Base-by-base conservation (phyloP, 2,888 invertebrate genomes). In the Ophion slaviceki region DNA sequence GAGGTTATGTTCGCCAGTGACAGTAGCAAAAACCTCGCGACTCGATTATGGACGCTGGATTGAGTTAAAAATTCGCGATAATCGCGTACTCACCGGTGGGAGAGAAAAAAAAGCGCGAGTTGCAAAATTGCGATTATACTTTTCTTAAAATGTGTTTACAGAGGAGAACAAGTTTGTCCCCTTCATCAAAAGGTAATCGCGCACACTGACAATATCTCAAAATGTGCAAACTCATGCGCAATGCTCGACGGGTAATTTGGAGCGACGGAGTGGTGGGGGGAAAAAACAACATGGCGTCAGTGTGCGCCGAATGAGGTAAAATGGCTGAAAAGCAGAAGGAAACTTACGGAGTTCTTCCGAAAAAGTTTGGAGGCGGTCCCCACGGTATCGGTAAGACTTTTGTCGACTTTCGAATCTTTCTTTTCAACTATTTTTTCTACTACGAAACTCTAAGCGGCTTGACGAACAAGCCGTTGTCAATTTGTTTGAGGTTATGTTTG, bases 321-420 rank as follows among this genome's bases (percentile, higher is more conserved):
- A 89, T 87, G 88, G 77, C 79, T 10, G 80, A 82, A 36, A 70
- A 86, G 11, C 1, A 68, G 32, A 80, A 86, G 7, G 61, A 59
- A 10, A 66, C 53, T 40, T 85, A 87, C 64, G 57, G 84, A 6
- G 95, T 95, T 70, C 92, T 95, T 81, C 91, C 95, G 4, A 88
- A 91, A 64, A 95, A 94, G 87, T 92, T 93, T 87, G 94, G 95
- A 2, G 94, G 94, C 72, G 96, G 96, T 45, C 96, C 96, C 66
- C 95, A 95, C 89, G 95, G 96, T 28, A 91, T 96, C 90, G 96
- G 96, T 96, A 93, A 88, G 86, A 68, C 28, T 78, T 28, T n/a
- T 14, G 11, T 5, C 17, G 17, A 53, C 2, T 17, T 17, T 17
- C 17, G 17, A 53, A 53, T 53, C 3, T 14, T 47, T 2, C 1